phyloP scores from a whole-genome alignment of 1,140 invertebrate species.

The Heliconius congener region DNA sequence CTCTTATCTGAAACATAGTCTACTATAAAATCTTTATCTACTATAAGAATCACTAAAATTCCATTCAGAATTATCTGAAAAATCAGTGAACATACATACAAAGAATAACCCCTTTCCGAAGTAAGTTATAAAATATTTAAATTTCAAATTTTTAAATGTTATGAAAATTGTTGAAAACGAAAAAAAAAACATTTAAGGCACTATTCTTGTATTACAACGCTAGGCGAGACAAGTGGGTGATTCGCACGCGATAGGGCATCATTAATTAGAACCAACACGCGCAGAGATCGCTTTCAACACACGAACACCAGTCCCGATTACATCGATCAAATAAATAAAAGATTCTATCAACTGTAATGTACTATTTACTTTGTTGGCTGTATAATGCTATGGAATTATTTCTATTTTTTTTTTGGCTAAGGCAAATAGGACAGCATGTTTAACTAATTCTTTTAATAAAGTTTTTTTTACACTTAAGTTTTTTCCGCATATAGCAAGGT shows the following conservation, averaged over 20 bases:
- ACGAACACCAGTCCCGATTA: constrained; percentile 18
- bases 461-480: too few relatives aligned
- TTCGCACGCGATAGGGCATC: constrained; percentile 17
- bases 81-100: too few relatives aligned
- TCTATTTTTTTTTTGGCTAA: not conserved
- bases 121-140: too few relatives aligned
- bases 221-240: constrained; percentile 15
- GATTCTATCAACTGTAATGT: constrained; percentile 16
- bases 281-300: constrained; percentile 20
- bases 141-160: not conserved
- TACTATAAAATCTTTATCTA: too few relatives aligned
- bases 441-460: too few relatives aligned
- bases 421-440: too few relatives aligned
- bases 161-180: not conserved
- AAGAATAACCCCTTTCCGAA: too few relatives aligned
- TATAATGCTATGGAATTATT: not conserved
- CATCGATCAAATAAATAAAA: constrained; percentile 21
- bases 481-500: too few relatives aligned
- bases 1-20: too few relatives aligned
- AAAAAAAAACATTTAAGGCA: not conserved
- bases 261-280: constrained; percentile 20
- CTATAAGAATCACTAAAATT: too few relatives aligned
- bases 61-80: too few relatives aligned
- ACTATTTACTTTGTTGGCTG: constrained; percentile 4
- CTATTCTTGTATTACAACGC: constrained; percentile 11